These are phyloP conservation scores for Bovichtus variegatus DNA, from an alignment of 2,797 vertebrate genomes.

Conservation along the genomic window DNA sequence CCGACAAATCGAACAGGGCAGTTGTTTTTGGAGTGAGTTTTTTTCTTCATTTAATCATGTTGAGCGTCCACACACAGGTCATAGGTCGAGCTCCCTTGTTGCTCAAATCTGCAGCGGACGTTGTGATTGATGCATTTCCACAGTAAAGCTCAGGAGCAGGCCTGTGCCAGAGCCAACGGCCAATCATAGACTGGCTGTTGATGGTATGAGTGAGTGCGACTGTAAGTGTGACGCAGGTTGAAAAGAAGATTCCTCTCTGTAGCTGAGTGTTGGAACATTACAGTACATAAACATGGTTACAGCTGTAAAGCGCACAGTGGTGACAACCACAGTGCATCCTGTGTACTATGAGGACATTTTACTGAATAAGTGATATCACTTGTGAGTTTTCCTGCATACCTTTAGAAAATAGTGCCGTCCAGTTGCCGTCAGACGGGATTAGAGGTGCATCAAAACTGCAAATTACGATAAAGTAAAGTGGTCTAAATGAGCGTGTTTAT, in stretches of 20 bases:
- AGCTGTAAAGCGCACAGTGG: conserved; percentile 25
- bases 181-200: not conserved
- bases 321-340: not conserved
- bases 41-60: not conserved
- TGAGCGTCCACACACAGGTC: not conserved
- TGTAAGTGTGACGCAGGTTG: conserved; percentile 16
- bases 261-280: conserved; percentile 23
- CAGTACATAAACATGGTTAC: conserved; percentile 31
- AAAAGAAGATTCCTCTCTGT: conserved; percentile 19
- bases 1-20: no score
- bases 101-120: not conserved
- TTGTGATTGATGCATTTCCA: not conserved
- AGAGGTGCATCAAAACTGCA: conserved; percentile 43
- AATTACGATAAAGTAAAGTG: conserved; percentile 46
- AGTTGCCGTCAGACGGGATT: conserved; percentile 11
- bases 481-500: conserved; percentile 55
- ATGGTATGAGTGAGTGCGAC: conserved; percentile 5
- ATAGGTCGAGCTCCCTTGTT: not conserved
- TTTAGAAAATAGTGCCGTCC: not conserved
- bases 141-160: not conserved
- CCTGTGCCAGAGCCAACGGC: not conserved
- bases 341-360: conserved; percentile 14
- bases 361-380: conserved; percentile 2
- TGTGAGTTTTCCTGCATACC: conserved; percentile 2
- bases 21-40: no score